Percentiles rank a stretch among this genome's conserved stretches.
Evolutionary conservation across 1,140 invertebrate genomes (phyloP).

Genomic region (Probaryconus sp.): DNA sequence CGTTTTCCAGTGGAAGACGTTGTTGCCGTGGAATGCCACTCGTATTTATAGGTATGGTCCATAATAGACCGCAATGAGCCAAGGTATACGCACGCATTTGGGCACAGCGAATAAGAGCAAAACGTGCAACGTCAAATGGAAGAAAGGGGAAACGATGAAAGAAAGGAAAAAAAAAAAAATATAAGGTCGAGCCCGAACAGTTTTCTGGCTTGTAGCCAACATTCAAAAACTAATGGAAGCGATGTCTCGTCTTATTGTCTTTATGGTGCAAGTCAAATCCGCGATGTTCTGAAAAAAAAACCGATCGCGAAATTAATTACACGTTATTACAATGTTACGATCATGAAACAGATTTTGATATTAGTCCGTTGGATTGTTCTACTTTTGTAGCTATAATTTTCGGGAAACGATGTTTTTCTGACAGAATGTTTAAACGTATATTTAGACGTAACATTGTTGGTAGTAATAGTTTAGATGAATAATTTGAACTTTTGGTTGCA

Average conservation of each 20-base stretch:
- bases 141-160: slow-evolving; percentile 38
- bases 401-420: too few relatives aligned
- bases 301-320: slow-evolving; percentile 24
- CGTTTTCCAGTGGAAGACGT: slow-evolving; percentile 4
- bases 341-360: slow-evolving; percentile 7
- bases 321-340: slow-evolving; percentile 14
- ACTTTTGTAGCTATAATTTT: slow-evolving; percentile 4
- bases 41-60: slow-evolving; percentile 57
- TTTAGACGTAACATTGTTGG: too few relatives aligned
- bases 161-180: slow-evolving; percentile 38
- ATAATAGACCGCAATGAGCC: slow-evolving; percentile 56
- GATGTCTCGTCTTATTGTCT: slow-evolving; percentile 46
- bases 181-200: slow-evolving; percentile 28
- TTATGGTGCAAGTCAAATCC: slow-evolving; percentile 19
- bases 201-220: slow-evolving; percentile 39
- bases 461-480: too few relatives aligned
- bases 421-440: too few relatives aligned
- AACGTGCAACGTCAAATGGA: slow-evolving; percentile 44
- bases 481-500: too few relatives aligned
- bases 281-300: slow-evolving; percentile 21
- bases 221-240: slow-evolving; percentile 43
- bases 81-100: slow-evolving; percentile 45
- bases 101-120: slow-evolving; percentile 39
- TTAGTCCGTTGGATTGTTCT: background rate
- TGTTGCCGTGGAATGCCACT: slow-evolving; percentile 17